phyloP scores from a whole-genome alignment of 2,888 invertebrate species.

The Diadegma fenestrale region DNA sequence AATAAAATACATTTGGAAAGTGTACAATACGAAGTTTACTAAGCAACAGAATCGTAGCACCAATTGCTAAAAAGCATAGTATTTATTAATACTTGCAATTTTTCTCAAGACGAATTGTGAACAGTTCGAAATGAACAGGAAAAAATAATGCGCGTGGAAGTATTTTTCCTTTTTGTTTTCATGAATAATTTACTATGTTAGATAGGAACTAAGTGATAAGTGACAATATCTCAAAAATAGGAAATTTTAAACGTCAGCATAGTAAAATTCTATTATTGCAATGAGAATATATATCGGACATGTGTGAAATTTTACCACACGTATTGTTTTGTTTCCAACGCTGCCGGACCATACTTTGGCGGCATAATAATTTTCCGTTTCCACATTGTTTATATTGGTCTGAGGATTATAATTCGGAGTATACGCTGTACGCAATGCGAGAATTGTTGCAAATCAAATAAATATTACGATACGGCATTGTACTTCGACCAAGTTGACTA shows the following conservation, averaged over 20 bases:
- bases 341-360: neutral
- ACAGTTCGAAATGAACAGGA: conserved; percentile 5
- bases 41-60: neutral
- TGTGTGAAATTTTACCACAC: neutral
- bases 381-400: neutral
- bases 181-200: conserved; percentile 11
- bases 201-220: neutral
- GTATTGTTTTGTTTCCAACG: neutral
- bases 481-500: too few species aligned
- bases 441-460: neutral
- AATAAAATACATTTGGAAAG: neutral
- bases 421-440: neutral
- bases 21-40: neutral
- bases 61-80: conserved; percentile 11
- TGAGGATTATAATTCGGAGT: neutral
- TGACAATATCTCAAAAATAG: neutral
- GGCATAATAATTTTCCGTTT: conserved; percentile 19
- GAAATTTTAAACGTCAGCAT: neutral
- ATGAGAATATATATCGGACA: conserved; percentile 17
- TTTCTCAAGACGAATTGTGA: neutral
- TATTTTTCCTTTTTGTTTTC: neutral
- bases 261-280: neutral
- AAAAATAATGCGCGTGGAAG: neutral
- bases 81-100: conserved; percentile 8
- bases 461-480: conserved; percentile 1